Conservation (phyloP, 2,888 invertebrate genomes). For the Aphodius granarius region DNA sequence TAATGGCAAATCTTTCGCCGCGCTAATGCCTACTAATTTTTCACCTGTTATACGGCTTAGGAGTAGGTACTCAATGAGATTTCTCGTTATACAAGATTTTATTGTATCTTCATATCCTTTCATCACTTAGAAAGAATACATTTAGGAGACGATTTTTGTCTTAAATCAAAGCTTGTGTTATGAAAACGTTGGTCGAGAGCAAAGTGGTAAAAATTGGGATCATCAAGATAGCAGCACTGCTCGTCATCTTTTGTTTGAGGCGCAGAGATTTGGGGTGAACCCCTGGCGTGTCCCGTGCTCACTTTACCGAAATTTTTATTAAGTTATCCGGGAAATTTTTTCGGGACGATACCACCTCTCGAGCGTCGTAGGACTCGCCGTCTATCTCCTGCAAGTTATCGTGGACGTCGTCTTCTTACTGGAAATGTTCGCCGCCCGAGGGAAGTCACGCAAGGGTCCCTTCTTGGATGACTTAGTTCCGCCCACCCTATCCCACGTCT, state of each 20-base stretch:
- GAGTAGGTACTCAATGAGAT: neutral
- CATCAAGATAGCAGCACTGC: neutral
- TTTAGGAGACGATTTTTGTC: no score
- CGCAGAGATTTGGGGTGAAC: neutral
- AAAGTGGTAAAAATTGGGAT: neutral
- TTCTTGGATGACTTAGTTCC: neutral
- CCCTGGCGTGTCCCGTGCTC: neutral
- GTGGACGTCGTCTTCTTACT: neutral
- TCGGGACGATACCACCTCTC: neutral
- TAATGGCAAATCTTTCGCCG: neutral
- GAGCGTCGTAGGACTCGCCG: neutral
- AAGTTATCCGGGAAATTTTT: neutral
- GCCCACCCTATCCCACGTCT: neutral
- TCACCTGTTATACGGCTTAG: neutral
- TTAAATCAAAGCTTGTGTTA: neutral
- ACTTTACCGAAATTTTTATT: neutral
- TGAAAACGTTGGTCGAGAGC: neutral
- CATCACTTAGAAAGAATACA: no score
- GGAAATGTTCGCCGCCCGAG: neutral
- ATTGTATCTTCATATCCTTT: no score
- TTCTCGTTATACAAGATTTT: no score
- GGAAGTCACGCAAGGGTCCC: neutral
- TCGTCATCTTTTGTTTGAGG: neutral
- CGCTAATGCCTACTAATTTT: neutral
- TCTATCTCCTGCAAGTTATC: neutral